Base-by-base conservation (phyloP, 1,140 invertebrate species). In the Chymomyza costata region DNA sequence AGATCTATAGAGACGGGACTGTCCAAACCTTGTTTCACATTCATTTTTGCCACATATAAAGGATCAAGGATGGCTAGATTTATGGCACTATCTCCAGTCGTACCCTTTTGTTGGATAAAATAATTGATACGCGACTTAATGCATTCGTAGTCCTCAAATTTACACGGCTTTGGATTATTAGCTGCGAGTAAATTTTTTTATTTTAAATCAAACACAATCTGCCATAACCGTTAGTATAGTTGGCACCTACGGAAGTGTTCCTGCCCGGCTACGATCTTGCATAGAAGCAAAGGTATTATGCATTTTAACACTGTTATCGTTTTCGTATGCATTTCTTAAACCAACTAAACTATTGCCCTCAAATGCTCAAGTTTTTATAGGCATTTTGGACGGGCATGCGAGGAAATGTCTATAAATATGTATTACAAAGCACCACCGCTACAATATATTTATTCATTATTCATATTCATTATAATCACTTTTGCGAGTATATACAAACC, bases 1-100 rank as follows among this genome's bases (percentile, higher is more conserved):
- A 84, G 44, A 30, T 78, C 73, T 25, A 84, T 84, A 19, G 65
- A 69, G 0, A 84, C 80, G 2, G 82, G 64, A 60, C 82, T 84
- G 1, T 67, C 50, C 0, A 25, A 46, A 0, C 58, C 82, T 38
- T 84, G 82, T n/a, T 73, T 70, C 0, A 84, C 62, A 2, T 44
- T 51, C 40, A 84, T 59, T 18, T 52, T 62, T 3, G 45, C 40
- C 10, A 84, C 56, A 6, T 48, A 28, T 8, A 80, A 34, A 0
- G 83, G 83, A 63, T 84, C 80, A 1, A 84, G 13, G 13, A 47
- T 50, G 3, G 44, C 14, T 10, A 84, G 15, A 32, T 83, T 83
- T 6, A 84, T 28, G 6, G 58, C 41, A 2, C 30, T 15, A 21
- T 78, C 59, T n/a, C 51, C 73, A 25, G 6, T 11, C 3, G 32